Evolutionary conservation across 1,140 invertebrate genomes (phyloP), one percentile per base, ranked within the genome.

Genomic region (Nephila pilipes): DNA sequence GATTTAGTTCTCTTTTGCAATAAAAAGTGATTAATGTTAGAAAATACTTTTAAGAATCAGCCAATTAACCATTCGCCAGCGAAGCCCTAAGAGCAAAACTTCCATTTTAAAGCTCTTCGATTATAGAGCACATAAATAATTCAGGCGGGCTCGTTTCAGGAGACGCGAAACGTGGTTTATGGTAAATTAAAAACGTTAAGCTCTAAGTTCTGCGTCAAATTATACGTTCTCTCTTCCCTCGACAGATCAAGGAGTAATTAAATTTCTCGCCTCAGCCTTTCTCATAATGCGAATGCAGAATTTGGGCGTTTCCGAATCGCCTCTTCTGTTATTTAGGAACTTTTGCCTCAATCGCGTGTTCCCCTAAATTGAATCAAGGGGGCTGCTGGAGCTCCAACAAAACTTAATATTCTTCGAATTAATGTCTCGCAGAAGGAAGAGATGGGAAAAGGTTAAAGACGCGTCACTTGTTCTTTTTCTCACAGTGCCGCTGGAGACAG

Each of bases 351-450:
- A 88, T 88, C 87, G 29, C 6, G 63, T 63, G 38, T 54, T 58
- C 25, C 38, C 22, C 25, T 55, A 88, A 88, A 88, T 88, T 88
- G 36, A 88, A 88, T 88, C 87, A 88, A 63, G 83, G n/a, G n/a
- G 36, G 4, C 22, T 54, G 80, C 25, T 10, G 38, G 38, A 12
- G 81, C 81, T 55, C 83, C 83, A 69, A 75, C 60, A 88, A 75
- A 88, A 88, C 87, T 88, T 88, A 88, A 88, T 88, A 88, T 88
- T 63, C 87, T 88, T 88, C 65, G 87, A 88, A 88, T 88, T 88
- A 88, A 69, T 46, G 87, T 83, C 54, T 83, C 81, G 81, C n/a
- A n/a, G 38, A 55, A 25, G 46, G 54, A 29, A 32, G 69, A 18
- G 29, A 79, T 32, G 29, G 54, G n/a, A 46, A 83, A 83, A 83